Evolutionary conservation across 2,888 invertebrate genomes (phyloP), one percentile per base, ranked within the genome.

Genomic region (Melikaiella ostensackeni): DNA sequence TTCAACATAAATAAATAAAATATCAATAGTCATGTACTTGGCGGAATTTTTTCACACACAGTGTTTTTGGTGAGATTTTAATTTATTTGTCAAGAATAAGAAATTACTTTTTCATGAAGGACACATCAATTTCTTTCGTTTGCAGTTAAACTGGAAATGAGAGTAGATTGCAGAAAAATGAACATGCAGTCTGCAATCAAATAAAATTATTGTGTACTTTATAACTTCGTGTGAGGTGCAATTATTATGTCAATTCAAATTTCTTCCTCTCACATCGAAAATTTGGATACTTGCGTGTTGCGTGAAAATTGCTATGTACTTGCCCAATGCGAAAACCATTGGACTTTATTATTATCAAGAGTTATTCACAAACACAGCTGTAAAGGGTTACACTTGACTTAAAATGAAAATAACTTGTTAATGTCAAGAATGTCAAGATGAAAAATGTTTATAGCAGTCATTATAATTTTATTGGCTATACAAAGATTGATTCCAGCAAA

Each of bases 331-430:
- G 21, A 57, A 50, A 24, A 24, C 5, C 13, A n/a, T 55, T 13
- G 13, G 11, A 50, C 33, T 70, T 70, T 55, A 46, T 70, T 50
- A 70, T 70, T 70, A 27, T 70, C 50, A 70, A 4, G n/a, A 30
- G 19, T 50, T 30, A 30, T 30, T 70, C 13, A 70, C 11, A 50
- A 21, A 50, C 33, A 33, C 7, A 70, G 8, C 16, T 30, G 30
- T 70, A 27, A 70, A n/a, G 7, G 16, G 16, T 30, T 13, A 59
- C 59, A 59, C 9, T 66, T 46, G 30, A 50, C 50, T 50, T 33
- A 24, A 46, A 50, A 70, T 30, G 9, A 30, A 21, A 55, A n/a
- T 50, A 70, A 70, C 19, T 21, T 70, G 27, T 59, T 59, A 59
- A 59, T 27, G 24, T 13, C 57, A 24, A 55, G 21, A 55, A 21